A percentile compares a stretch with the other conserved stretches of the same genome.
Evolutionary conservation across 2,888 invertebrate genomes (phyloP).

Genomic region (Hirtodrosophila trivittata): DNA sequence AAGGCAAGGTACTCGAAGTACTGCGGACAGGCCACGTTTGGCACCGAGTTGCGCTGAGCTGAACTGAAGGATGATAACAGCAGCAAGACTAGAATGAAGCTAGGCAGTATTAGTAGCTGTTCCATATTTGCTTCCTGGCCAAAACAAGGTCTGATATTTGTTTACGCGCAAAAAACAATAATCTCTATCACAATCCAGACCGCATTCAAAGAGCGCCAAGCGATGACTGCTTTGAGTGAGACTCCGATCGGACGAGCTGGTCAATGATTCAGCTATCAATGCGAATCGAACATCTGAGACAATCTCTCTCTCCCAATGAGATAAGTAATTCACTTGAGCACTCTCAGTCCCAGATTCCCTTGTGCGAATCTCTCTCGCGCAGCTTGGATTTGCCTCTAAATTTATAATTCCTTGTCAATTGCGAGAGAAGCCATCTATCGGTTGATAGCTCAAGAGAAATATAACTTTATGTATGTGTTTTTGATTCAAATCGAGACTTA

Average conservation of each 20-base stretch:
- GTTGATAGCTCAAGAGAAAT: too few relatives aligned
- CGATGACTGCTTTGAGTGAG: slow-evolving; percentile 42
- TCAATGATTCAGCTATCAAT: slow-evolving; percentile 20
- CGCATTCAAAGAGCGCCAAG: slow-evolving; percentile 36
- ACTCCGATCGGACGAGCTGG: neutral
- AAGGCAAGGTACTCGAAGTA: slow-evolving; percentile 63
- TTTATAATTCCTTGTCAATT: too few relatives aligned
- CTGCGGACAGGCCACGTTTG: slow-evolving; percentile 64
- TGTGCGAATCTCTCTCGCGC: too few relatives aligned
- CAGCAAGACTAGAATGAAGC: slow-evolving; percentile 24
- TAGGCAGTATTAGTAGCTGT: slow-evolving; percentile 11
- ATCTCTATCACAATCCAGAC: slow-evolving; percentile 27
- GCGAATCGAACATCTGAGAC: slow-evolving; percentile 11
- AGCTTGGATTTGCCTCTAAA: too few relatives aligned
- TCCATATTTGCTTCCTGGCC: slow-evolving; percentile 38
- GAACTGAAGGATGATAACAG: slow-evolving; percentile 4
- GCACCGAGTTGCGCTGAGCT: slow-evolving; percentile 46
- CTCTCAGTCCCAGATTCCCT: too few relatives aligned
- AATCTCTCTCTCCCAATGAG: slow-evolving; percentile 3
- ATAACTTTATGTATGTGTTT: neutral
- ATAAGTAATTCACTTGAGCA: neutral
- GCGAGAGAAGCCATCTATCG: neutral
- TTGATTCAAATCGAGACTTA: slow-evolving; percentile 8
- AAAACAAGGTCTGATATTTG: neutral
- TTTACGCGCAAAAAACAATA: slow-evolving; percentile 3